Base-by-base conservation (phyloP, 2,888 invertebrate species). In the Cryptus viduatorius region DNA sequence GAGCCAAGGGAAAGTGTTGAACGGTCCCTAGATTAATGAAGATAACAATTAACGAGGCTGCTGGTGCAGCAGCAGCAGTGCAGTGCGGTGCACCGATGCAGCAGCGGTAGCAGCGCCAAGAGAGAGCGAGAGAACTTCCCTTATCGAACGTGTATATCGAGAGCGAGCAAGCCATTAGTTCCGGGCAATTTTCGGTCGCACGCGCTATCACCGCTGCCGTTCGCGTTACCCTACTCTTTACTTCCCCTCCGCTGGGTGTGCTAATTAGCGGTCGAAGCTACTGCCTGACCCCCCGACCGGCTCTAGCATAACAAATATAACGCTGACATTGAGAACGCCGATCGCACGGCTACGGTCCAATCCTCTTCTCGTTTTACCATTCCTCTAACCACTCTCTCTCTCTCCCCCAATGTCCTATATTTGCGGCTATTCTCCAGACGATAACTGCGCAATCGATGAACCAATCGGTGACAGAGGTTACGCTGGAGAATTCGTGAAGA, bases 31-130 rank as follows among this genome's bases (percentile, higher is more conserved):
- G 77, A 82, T 82, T 82, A 82, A 82, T 82, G 81, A 76, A 64
- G 71, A 76, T 82, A 82, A 76, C 76, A 68, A 82, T 71, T 78
- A 82, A 82, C 59, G 82, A 82, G 77, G 72, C 64, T 79, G 59
- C 69, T 37, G 42, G 10, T 37, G 42, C 71, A 10, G 71, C 71
- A 42, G 71, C 31, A 61, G 61, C 61, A 61, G 69, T 59, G 69
- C 78, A 16, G 61, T 48, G 64, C 7, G 31, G 48, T 50, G 64
- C 64, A 59, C 59, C 59, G 61, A 46, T 73, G 61, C 48, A 48
- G 48, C 73, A 46, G 61, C 48, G 61, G 61, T 8, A 73, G 48
- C 37, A 42, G 8, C 37, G 19, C 29, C n/a, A 31, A 67, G 65
- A 19, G 65, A 42, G 19, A 53, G 53, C 53, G 67, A 78, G 8